Evolutionary conservation across 2,888 invertebrate species (phyloP), one percentile per base, ranked within the genome.

Genomic region (Schizaphis graminum): DNA sequence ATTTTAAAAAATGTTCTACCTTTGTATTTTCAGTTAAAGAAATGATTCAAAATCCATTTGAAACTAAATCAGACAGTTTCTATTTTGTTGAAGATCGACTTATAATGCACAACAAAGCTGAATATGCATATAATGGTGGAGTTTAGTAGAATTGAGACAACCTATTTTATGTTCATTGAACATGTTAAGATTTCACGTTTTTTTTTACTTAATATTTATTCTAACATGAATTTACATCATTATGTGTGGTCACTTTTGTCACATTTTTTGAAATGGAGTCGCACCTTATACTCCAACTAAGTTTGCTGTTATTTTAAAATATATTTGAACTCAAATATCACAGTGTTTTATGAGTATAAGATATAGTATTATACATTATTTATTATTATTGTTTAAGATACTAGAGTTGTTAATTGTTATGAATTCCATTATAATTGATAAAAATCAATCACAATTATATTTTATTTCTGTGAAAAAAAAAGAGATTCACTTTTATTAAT

Each of bases 71-170:
- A 0, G 99, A 99, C 96, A 99, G 99, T 95, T 99, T 99, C 96
- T 99, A 99, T 96, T 99, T 99, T 96, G 99, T 99, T 94, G 99
- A 99, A 96, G 98, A 99, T 96, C 97, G 97, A 95, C 97, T 99
- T 94, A 98, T 99, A 95, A 99, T 99, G 99, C 99, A 99, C 96
- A 99, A 99, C 96, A 99, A 99, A 96, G 99, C 99, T 84, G 99
- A 99, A 96, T 99, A 99, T 96, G 98, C 99, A 91, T 99, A 99
- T 96, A 98, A 99, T 95, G 98, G 98, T 94, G 98, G 95, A 67
- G 61, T 90, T 93, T 92, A 93, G 24, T 93, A 56, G 47, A 21
- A 47, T 13, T 28, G 3, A 77, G 21, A 77, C 21, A 41, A 77
- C 77, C 35, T 35, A 57, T 77, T 53, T 84, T 86, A 86, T 86